phyloP scores from a whole-genome alignment of 2,888 invertebrate genomes.

The Strigamia transsilvanica region DNA sequence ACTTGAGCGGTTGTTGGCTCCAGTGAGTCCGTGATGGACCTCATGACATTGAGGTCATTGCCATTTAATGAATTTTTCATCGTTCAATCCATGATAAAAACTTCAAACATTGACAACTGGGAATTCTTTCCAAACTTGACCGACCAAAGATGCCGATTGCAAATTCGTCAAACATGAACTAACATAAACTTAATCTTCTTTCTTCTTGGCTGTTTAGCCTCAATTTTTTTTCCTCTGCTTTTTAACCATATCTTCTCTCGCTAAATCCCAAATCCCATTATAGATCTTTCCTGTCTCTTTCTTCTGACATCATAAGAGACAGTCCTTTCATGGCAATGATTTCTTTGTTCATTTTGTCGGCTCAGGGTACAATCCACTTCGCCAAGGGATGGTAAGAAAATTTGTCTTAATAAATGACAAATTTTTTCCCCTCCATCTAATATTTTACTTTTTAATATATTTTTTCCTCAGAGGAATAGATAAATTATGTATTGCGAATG shows the following conservation, averaged over 20 bases:
- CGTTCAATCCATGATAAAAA: conserved; percentile 19
- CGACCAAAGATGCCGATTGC: neutral
- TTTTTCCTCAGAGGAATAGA: no score
- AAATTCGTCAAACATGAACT: neutral
- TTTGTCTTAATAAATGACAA: conserved; percentile 38
- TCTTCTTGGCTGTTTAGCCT: neutral
- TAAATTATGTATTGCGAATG: no score
- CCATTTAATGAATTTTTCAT: conserved; percentile 39
- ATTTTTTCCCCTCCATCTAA: neutral
- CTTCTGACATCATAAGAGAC: conserved; percentile 37
- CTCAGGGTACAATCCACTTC: conserved; percentile 40
- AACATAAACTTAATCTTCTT: neutral
- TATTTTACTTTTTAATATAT: neutral
- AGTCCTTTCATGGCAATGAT: conserved; percentile 49
- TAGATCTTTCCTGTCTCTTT: conserved; percentile 43
- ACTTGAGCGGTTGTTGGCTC: neutral
- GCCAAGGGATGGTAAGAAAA: conserved; percentile 34
- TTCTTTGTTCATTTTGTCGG: conserved; percentile 49
- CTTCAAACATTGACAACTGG: conserved; percentile 9
- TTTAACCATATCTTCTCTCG: conserved; percentile 28
- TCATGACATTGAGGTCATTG: conserved; percentile 8
- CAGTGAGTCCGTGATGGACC: conserved; percentile 28
- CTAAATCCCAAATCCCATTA: conserved; percentile 45
- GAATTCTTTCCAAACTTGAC: conserved; percentile 1
- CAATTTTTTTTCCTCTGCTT: conserved; percentile 22